Conservation (phyloP, 2,113 vertebrate species). For the Siniperca knerii region DNA sequence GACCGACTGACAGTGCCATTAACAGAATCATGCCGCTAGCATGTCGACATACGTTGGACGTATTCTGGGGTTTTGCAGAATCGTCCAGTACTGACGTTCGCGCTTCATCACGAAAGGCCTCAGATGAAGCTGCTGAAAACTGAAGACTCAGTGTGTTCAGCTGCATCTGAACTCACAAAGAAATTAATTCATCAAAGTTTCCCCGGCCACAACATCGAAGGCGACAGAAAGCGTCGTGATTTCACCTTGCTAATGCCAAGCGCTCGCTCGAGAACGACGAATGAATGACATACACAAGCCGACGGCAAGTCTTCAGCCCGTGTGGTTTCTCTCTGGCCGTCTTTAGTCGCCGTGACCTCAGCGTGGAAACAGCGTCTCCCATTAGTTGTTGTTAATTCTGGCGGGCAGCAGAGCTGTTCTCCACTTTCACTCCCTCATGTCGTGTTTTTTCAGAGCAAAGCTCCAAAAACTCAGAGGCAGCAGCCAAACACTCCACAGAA, state of each 20-base stretch:
- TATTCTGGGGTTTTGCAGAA: too few species aligned
- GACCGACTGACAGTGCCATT: too few species aligned
- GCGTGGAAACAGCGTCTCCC: slow-evolving; percentile 20
- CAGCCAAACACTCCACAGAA: slow-evolving; percentile 46
- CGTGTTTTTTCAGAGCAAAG: slow-evolving; percentile 9
- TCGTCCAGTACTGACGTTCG: neutral
- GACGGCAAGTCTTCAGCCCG: neutral
- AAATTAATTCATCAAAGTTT: neutral
- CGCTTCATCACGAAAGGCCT: neutral
- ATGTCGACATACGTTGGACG: too few species aligned
- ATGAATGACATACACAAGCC: neutral
- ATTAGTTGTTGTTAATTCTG: slow-evolving; percentile 41
- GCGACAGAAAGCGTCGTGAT: neutral
- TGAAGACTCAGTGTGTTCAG: neutral
- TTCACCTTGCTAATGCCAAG: too few species aligned
- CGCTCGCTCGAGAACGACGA: neutral
- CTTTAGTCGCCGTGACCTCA: slow-evolving; percentile 25
- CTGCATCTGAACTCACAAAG: neutral
- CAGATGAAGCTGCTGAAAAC: neutral
- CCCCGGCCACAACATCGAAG: neutral
- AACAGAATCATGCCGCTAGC: too few species aligned
- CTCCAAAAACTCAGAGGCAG: neutral
- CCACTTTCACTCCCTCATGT: slow-evolving; percentile 33
- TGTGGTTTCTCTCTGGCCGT: slow-evolving; percentile 31
- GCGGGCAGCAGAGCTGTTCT: neutral